Conservation (phyloP, 2,113 vertebrate species). For the Cyanocitta stelleri region DNA sequence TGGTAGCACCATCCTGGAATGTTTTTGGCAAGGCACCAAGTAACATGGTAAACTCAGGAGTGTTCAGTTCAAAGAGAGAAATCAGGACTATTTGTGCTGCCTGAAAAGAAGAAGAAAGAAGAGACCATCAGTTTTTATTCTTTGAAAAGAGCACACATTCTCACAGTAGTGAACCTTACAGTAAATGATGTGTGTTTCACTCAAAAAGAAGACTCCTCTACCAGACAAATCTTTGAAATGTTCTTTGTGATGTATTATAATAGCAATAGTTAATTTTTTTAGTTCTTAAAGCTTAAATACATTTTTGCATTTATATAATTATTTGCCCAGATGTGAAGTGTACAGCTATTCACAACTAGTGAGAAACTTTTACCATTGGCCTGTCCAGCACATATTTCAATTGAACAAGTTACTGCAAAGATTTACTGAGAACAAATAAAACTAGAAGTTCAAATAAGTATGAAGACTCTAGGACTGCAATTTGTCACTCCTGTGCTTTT, state of each 20-base stretch:
- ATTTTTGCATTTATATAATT: not conserved
- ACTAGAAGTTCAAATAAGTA: not conserved
- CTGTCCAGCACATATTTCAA: not conserved
- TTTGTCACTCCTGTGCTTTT: not conserved
- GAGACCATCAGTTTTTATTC: not conserved
- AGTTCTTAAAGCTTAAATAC: not conserved
- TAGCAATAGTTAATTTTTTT: not conserved
- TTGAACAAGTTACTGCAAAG: not conserved
- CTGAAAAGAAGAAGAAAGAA: conserved; percentile 63
- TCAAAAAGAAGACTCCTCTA: not conserved
- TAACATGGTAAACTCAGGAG: conserved; percentile 98
- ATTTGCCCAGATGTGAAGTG: not conserved
- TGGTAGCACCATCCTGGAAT: conserved; percentile 98
- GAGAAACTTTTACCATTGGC: not conserved
- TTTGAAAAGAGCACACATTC: not conserved
- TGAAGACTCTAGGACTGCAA: not conserved
- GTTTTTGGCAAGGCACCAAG: conserved; percentile 98
- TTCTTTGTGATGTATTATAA: not conserved
- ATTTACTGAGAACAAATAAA: not conserved
- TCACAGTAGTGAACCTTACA: not conserved
- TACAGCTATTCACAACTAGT: not conserved
- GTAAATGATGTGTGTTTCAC: not conserved
- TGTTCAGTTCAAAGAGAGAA: conserved; percentile 95
- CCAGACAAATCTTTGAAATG: not conserved
- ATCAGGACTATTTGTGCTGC: conserved; percentile 97